Base-by-base conservation (phyloP, 1,140 invertebrate genomes). In the Sitobion miscanthi region DNA sequence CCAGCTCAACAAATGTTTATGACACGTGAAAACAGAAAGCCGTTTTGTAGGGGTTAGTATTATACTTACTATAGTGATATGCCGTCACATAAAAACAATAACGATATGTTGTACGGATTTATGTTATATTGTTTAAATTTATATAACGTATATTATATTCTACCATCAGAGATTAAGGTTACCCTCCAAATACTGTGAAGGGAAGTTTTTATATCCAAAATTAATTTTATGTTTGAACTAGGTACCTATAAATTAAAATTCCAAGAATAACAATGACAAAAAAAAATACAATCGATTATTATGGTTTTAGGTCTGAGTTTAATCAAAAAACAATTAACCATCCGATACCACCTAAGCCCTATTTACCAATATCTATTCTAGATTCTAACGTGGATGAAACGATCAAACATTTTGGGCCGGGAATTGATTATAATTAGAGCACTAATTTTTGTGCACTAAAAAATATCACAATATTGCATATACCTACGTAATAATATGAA, bases 21-120 rank as follows among this genome's bases (percentile, higher is more conserved):
- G 62, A 77, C 62, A 77, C 62, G 62, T 77, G 62, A 77, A 77
- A 77, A 77, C n/a, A n/a, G 62, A 77, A 77, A 77, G 62, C 62
- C 5, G 17, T 77, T n/a, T n/a, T 20, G 30, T 35, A 30, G 30
- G n/a, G n/a, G n/a, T n/a, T 77, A n/a, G 30, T 77, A n/a, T 77
- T 77, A 77, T 35, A 77, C 62, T 77, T 35, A 77, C n/a, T 77
- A 77, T 77, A 77, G 62, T n/a, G 62, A 77, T 77, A 77, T 4
- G 30, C n/a, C n/a, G n/a, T 77, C 62, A 77, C 62, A 77, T 77
- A 77, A 77, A 77, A 77, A 77, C 62, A 77, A 77, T 77, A 77
- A 77, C 62, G 62, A 77, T n/a, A 77, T 77, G n/a, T 77, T 77
- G 3, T 20, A 17, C 11, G n/a, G 62, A 77, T 77, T 77, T 77